phyloP scores from a whole-genome alignment of 2,888 invertebrate genomes.

The Hirtodrosophila cameraria region DNA sequence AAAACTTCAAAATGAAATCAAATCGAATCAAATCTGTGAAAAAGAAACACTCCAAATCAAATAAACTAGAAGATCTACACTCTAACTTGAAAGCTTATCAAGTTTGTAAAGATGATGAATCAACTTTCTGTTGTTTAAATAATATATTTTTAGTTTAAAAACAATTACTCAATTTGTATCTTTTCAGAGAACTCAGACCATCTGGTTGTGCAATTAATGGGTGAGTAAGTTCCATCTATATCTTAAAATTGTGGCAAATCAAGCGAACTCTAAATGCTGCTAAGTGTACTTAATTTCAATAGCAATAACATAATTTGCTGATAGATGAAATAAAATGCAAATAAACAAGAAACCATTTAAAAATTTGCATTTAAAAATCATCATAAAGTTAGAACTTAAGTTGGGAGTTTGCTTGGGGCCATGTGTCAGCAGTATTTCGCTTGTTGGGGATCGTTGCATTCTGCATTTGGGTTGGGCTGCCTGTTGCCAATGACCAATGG shows the following conservation, averaged over 20 bases:
- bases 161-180: slow-evolving; percentile 16
- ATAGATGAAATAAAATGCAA: background rate
- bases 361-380: slow-evolving; percentile 15
- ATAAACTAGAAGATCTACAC: slow-evolving; percentile 42
- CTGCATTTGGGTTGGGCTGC: slow-evolving; percentile 37
- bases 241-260: background rate
- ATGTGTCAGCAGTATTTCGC: slow-evolving; percentile 30
- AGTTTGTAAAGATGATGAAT: slow-evolving; percentile 2
- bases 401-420: background rate
- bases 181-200: slow-evolving; percentile 14
- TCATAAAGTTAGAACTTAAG: slow-evolving; percentile 1
- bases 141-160: background rate
- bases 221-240: slow-evolving; percentile 7
- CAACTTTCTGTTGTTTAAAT: too few species aligned
- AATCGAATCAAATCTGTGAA: slow-evolving; percentile 37
- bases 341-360: background rate
- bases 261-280: background rate
- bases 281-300: background rate
- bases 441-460: background rate
- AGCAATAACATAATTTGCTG: slow-evolving; percentile 4
- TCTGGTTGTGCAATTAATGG: slow-evolving; percentile 15
- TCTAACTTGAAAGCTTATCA: background rate
- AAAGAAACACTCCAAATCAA: slow-evolving; percentile 39
- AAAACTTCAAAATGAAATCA: slow-evolving; percentile 38
- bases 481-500: slow-evolving; percentile 31